These are phyloP conservation scores for Bactericera cockerelli DNA, from an alignment of 1,140 invertebrate genomes.

Conservation along the genomic window DNA sequence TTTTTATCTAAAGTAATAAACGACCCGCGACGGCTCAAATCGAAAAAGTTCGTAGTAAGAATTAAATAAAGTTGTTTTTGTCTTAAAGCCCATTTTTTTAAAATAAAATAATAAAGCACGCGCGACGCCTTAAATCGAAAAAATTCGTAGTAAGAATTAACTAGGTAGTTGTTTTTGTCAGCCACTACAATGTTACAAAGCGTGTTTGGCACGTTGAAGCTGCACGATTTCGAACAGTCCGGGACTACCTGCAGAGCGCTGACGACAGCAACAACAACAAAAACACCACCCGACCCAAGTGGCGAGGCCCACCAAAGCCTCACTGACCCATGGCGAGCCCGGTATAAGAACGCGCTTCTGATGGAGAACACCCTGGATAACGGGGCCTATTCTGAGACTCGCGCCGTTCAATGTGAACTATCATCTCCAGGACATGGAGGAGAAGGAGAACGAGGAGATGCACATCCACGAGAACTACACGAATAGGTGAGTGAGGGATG, in stretches of 20 bases:
- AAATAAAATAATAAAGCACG: too few species aligned
- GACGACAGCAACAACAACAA: not conserved
- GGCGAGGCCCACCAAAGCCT: not conserved
- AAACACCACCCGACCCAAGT: not conserved
- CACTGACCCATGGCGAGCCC: not conserved
- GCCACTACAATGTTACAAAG: not conserved
- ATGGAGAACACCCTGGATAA: not conserved
- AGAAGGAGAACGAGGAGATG: not conserved
- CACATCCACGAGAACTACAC: not conserved
- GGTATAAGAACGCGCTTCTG: not conserved
- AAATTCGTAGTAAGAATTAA: too few species aligned
- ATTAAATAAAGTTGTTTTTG: too few species aligned
- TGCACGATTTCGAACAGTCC: conserved; percentile 3
- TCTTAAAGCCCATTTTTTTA: too few species aligned
- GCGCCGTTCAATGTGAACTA: not conserved
- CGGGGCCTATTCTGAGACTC: not conserved
- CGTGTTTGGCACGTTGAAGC: not conserved
- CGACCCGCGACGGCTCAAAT: too few species aligned
- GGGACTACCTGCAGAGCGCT: not conserved
- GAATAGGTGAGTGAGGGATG: conserved; percentile 4
- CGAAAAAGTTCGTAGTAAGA: too few species aligned
- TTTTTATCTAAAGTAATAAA: too few species aligned
- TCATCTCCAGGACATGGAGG: not conserved
- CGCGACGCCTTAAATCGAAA: too few species aligned
- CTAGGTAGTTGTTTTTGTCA: too few species aligned